Percentiles rank a stretch among this genome's conserved stretches.
Evolutionary conservation across 30 jellyfish, hydroid and myxozoan species (phyloP).

Genomic region (Chironex yamaguchii): DNA sequence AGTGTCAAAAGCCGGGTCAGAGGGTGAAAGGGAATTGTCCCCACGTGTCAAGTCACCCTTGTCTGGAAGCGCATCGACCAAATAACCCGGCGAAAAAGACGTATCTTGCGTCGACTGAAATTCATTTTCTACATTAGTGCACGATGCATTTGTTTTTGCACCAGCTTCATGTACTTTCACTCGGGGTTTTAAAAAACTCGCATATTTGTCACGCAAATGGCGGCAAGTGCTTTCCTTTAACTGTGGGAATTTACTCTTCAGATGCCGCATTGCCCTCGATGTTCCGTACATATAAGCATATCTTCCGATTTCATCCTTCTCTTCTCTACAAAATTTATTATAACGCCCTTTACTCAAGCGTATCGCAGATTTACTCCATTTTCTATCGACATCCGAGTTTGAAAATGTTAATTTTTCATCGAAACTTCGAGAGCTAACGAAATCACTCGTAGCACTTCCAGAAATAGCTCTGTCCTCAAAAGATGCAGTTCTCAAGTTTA

Average conservation of each 20-base stretch:
- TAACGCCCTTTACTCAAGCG: not conserved
- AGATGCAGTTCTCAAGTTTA: not conserved
- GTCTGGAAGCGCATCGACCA: not conserved
- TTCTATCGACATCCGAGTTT: not conserved
- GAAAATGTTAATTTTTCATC: too few species aligned
- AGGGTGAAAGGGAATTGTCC: not conserved
- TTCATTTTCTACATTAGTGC: not conserved
- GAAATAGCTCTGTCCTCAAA: too few species aligned
- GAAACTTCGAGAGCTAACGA: not conserved
- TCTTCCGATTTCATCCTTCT: not conserved
- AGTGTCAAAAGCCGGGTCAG: too few species aligned
- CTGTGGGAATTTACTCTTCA: not conserved
- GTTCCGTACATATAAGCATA: not conserved
- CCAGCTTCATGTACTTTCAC: not conserved
- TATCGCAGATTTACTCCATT: not conserved
- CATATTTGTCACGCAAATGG: not conserved
- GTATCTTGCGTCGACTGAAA: not conserved
- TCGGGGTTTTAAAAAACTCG: not conserved
- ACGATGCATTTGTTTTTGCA: not conserved
- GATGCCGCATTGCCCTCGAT: not conserved
- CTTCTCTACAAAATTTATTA: not conserved
- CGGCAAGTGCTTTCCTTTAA: not conserved
- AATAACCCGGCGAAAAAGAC: not conserved
- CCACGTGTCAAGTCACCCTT: not conserved
- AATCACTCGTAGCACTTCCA: not conserved